Base-by-base conservation (phyloP, 2,113 vertebrate genomes). In the Toxotes chatareus region DNA sequence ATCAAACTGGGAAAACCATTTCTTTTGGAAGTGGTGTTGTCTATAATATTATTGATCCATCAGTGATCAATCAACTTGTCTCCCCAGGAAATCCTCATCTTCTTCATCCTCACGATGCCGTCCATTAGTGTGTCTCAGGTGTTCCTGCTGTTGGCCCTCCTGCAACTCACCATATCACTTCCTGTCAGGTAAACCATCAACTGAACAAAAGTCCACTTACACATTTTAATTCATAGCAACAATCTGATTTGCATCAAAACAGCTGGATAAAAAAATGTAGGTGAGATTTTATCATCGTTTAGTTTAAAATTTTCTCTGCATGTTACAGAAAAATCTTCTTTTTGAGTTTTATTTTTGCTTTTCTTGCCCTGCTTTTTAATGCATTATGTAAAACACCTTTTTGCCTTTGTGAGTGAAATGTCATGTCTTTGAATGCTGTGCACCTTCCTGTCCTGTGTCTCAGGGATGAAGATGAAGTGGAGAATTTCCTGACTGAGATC, bases 181-280 rank as follows among this genome's bases (percentile, higher is more conserved):
- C 93, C 95, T 73, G 80, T 89, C 76, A 91, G 93, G 94, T 95
- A 92, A 1, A 16, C 5, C n/a, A 1, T 8, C 51, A 23, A 23
- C 46, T 47, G 16, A 44, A 5, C 12, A n/a, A 4, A 11, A 27
- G 27, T 3, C 12, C 11, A 55, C 12, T 46, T 46, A 46, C 44
- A 46, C 44, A 8, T 40, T 40, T 40, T 40, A 36, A 8, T 40
- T 40, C 38, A 40, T 40, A 40, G 38, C 38, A 40, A 40, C 38
- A 7, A 40, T 40, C 27, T 40, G 6, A 40, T 5, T 40, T 40
- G 8, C 4, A 40, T 7, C 9, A 40, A 40, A 40, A 40, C 4
- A 40, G 38, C 4, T 40, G 38, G 38, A 40, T 40, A 40, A 40
- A 40, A 40, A 40, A 40, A 40, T 40, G 38, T 9, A 40, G 36